Evolutionary conservation across 2,113 vertebrate species (phyloP).

Genomic region (Coptodon bakossiorum): DNA sequence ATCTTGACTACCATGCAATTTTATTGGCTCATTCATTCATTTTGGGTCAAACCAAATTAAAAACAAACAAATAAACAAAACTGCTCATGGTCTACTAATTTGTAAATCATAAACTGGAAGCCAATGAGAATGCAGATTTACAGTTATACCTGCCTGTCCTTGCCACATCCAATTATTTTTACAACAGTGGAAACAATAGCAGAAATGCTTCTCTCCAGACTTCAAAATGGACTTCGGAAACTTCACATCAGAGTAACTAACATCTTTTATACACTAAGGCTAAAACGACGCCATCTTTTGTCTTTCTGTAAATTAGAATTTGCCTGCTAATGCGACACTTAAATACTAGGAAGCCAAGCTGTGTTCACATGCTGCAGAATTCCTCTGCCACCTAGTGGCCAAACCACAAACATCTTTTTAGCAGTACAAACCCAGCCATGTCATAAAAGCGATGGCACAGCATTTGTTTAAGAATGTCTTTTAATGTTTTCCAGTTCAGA

Average conservation of each 20-base stretch:
- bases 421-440: background rate
- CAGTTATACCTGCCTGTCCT: background rate
- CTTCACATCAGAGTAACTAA: background rate
- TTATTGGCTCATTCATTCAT: background rate
- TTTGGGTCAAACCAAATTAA: background rate
- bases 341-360: background rate
- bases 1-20: background rate
- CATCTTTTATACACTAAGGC: background rate
- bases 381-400: background rate
- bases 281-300: background rate
- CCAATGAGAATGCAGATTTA: background rate
- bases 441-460: constrained; percentile 6
- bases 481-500: constrained; percentile 78
- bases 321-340: accelerated
- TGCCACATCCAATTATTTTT: background rate
- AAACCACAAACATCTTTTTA: background rate
- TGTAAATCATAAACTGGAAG: background rate
- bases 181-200: background rate
- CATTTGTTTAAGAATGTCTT: constrained; percentile 73
- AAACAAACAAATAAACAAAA: background rate
- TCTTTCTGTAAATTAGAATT: background rate
- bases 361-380: background rate
- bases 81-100: background rate
- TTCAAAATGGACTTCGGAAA: background rate
- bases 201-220: background rate